phyloP scores from a whole-genome alignment of 2,113 vertebrate species.

The Leucosticte australis region DNA sequence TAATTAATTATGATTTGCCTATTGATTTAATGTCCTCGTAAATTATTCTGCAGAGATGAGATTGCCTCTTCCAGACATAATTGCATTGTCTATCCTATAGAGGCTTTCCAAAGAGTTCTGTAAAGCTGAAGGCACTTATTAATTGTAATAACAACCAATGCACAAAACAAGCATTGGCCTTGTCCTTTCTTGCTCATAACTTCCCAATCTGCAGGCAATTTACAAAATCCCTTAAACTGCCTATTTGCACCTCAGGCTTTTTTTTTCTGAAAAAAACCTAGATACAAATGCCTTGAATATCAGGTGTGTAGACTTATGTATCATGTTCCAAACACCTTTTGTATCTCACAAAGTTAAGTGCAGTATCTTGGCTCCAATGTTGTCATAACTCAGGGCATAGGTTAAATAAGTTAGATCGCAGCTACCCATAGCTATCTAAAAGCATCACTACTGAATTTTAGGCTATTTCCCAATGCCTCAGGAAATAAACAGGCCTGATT shows the following conservation, averaged over 20 bases:
- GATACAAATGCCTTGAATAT: neutral
- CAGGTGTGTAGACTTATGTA: neutral
- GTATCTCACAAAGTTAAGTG: neutral
- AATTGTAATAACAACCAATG: neutral
- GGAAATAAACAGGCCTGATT: neutral
- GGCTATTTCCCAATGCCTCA: neutral
- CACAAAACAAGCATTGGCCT: neutral
- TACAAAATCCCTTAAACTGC: neutral
- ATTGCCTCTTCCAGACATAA: slow-evolving; percentile 43
- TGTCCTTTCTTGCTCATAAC: neutral
- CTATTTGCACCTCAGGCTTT: neutral
- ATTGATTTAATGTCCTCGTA: slow-evolving; percentile 64
- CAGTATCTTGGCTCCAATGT: neutral
- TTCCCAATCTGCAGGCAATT: neutral
- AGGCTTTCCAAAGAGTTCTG: neutral
- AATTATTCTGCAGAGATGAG: slow-evolving; percentile 56
- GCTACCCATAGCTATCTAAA: neutral
- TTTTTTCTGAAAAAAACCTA: neutral
- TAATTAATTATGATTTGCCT: slow-evolving; percentile 65
- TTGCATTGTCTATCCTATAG: slow-evolving; percentile 53
- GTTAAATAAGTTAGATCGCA: neutral
- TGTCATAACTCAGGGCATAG: neutral
- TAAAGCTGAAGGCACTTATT: neutral
- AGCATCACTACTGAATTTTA: neutral
- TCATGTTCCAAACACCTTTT: neutral